phyloP scores from a whole-genome alignment of 2,113 vertebrate genomes.

The Pelodiscus sinensis region DNA sequence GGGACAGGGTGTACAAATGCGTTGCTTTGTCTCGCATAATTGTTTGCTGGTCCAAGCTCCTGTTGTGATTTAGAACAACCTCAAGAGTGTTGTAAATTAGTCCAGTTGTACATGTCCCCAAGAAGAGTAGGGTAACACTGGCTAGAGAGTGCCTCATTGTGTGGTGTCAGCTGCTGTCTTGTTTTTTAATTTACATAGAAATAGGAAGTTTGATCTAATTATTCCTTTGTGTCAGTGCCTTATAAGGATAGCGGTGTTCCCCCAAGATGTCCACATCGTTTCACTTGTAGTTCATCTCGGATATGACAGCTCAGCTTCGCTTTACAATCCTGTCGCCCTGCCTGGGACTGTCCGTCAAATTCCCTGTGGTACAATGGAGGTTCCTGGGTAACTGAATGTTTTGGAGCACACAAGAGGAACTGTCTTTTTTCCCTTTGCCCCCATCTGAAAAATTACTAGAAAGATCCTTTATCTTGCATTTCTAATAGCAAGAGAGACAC shows the following conservation, averaged over 20 bases:
- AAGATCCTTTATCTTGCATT: neutral
- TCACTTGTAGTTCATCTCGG: neutral
- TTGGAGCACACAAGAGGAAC: neutral
- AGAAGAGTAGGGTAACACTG: neutral
- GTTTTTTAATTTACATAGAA: neutral
- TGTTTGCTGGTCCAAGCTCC: neutral
- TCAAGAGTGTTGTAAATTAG: neutral
- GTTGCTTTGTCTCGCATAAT: neutral
- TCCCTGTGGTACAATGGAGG: neutral
- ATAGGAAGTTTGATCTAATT: neutral
- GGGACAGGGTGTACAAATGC: neutral
- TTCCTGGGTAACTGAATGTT: neutral
- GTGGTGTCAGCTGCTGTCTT: neutral
- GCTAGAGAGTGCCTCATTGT: neutral
- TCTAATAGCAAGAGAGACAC: rapidly evolving
- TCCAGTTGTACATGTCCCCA: neutral
- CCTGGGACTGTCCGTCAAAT: neutral
- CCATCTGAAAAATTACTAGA: neutral
- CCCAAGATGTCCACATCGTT: neutral
- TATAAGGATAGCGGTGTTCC: neutral
- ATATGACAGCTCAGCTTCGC: neutral
- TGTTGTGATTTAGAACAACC: neutral
- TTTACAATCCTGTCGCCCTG: neutral
- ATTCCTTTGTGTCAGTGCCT: neutral
- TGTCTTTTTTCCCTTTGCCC: neutral